Percentiles rank a stretch among this genome's conserved stretches.
These are phyloP conservation scores for Chrosomus eos DNA, from an alignment of 2,797 vertebrate species.

Conservation along the genomic window DNA sequence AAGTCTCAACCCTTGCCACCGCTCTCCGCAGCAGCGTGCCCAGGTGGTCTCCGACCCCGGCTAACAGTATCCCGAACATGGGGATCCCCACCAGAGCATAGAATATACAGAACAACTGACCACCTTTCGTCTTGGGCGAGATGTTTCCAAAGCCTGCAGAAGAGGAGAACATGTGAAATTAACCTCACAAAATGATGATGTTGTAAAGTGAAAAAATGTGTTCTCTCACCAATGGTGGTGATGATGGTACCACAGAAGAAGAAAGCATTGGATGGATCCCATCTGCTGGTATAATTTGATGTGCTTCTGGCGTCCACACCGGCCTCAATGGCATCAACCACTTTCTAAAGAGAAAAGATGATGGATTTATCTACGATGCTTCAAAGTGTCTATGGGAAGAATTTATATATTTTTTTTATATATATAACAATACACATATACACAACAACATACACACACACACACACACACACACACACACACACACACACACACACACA, in stretches of 20 bases:
- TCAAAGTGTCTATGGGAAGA: too few species aligned
- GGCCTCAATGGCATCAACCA: constrained; percentile 79
- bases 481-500: too few species aligned
- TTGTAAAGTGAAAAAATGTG: not conserved
- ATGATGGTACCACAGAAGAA: constrained; percentile 96
- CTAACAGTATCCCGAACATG: constrained; percentile 91
- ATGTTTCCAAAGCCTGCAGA: constrained; percentile 88
- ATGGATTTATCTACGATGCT: constrained; percentile 8
- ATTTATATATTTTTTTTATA: too few species aligned
- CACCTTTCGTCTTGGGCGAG: constrained; percentile 83
- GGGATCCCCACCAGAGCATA: constrained; percentile 93
- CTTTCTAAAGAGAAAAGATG: constrained; percentile 70
- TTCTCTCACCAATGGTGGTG: constrained; percentile 87
- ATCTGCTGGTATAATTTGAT: constrained; percentile 79
- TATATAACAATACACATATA: too few species aligned
- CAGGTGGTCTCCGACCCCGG: constrained; percentile 90
- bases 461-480: too few species aligned
- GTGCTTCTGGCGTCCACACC: constrained; percentile 80
- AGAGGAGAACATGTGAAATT: not conserved
- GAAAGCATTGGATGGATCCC: constrained; percentile 86
- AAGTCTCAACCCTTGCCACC: constrained; percentile 87
- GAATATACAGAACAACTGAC: constrained; percentile 90
- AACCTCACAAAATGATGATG: not conserved
- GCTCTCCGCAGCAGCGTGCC: constrained; percentile 86
- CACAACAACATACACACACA: too few species aligned